Conservation (phyloP, 2,888 invertebrate species). For the Pollenia angustigena region DNA sequence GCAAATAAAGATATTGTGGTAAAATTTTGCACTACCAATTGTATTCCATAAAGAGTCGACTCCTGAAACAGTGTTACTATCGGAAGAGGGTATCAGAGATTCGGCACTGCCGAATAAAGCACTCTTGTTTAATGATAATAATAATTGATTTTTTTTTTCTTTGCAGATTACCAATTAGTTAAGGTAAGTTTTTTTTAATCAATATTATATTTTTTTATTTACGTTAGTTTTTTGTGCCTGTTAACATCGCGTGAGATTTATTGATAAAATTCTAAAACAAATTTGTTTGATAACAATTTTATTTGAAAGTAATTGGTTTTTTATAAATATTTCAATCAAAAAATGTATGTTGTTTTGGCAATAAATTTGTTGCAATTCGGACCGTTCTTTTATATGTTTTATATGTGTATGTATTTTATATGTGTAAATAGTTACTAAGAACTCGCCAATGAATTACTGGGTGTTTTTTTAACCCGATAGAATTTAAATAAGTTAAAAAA, state of each 20-base stretch:
- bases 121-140: background rate
- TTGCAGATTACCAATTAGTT: constrained; percentile 31
- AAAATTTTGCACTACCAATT: too few relatives aligned
- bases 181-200: constrained; percentile 37
- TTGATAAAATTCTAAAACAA: constrained; percentile 28
- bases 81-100: too few relatives aligned
- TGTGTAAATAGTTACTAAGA: background rate
- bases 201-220: constrained; percentile 28
- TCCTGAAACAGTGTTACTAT: too few relatives aligned
- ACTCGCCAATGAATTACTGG: background rate
- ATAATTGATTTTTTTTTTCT: constrained; percentile 38
- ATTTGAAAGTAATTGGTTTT: constrained; percentile 23
- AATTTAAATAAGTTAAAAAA: too few relatives aligned
- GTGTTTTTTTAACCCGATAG: too few relatives aligned
- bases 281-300: constrained; percentile 30
- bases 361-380: constrained; percentile 1
- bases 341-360: background rate
- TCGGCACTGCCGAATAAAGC: too few relatives aligned
- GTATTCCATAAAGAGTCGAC: too few relatives aligned
- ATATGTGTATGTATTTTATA: too few relatives aligned
- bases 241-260: constrained; percentile 46
- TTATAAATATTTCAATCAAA: constrained; percentile 4
- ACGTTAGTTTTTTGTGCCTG: background rate
- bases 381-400: too few relatives aligned
- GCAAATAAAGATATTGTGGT: too few relatives aligned